Evolutionary conservation across 2,113 vertebrate species (phyloP).

Genomic region (Vulpes vulpes): DNA sequence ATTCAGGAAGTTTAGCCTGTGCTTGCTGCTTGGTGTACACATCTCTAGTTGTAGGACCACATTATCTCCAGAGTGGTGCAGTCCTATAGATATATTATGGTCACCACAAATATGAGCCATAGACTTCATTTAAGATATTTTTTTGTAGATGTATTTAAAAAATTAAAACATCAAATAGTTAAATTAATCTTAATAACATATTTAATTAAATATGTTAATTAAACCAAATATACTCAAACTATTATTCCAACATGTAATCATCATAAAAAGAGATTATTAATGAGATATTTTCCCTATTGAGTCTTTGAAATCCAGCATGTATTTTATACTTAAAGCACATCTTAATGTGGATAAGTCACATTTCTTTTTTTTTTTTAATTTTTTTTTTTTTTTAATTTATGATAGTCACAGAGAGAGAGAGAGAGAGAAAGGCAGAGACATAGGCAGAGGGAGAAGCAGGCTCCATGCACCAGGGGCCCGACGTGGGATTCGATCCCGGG

Average conservation of each 20-base stretch:
- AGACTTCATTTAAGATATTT: background rate
- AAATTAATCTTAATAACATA: conserved; percentile 29
- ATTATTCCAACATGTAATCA: background rate
- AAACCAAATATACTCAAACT: background rate
- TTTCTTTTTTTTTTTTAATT: background rate
- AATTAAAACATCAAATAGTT: background rate
- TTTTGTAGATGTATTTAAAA: background rate
- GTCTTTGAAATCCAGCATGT: background rate
- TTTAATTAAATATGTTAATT: background rate
- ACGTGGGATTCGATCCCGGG: no score
- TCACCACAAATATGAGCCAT: background rate
- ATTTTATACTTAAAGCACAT: background rate
- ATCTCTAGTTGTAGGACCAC: background rate
- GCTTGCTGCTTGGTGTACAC: background rate
- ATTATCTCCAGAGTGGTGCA: background rate
- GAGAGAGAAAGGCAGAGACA: no score
- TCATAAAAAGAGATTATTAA: background rate
- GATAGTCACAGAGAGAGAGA: no score
- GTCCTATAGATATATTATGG: background rate
- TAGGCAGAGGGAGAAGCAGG: no score
- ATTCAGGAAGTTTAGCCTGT: background rate
- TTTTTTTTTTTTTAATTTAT: no score
- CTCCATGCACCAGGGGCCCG: no score
- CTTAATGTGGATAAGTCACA: background rate
- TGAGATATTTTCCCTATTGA: background rate